Base-by-base conservation (phyloP, 2,888 invertebrate genomes). In the Choreutis nemorana region DNA sequence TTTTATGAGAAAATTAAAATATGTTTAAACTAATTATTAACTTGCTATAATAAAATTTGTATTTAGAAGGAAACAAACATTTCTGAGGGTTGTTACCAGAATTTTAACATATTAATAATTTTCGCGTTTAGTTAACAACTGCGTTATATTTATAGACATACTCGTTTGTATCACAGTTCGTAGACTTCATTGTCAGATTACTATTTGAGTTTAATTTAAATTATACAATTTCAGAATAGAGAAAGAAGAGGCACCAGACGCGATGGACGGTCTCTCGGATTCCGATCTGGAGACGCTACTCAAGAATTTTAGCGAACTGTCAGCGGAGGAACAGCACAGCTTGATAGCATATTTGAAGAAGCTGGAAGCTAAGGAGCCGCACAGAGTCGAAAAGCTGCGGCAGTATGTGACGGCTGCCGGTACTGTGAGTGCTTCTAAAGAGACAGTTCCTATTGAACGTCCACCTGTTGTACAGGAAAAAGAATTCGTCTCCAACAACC, bases 271-370 rank as follows among this genome's bases (percentile, higher is more conserved):
- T 7, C 67, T 93, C 5, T 90, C 90, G 0, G 91, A 93, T 54
- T 85, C 87, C 0, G 92, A 93, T 48, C 59, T 93, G 26, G 90
- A 91, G 53, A 87, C 89, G 0, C 63, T 92, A 1, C 56, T 93
- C 31, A 89, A 90, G 55, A 92, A 91, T 52, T 78, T 77, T 46
- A 90, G 90, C 54, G 90, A 91, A 45, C 61, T 93, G 8, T 87
- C 87, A 0, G 84, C 85, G 0, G 90, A 91, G 38, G 92, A 93
- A 54, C 92, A 93, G 48, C 89, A 90, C 52, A 87, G 89, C 42
- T 78, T 93, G 3, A 91, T 93, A 16, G 86, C 86, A 1, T 91
- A 91, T 52, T 57, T 93, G 34, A 91, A 91, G 53, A 91, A 91
- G 55, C 56, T 93, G 21, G 92, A 93, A 55, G 84, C 85, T 0